Percentiles rank a stretch among this genome's conserved stretches.
Conservation (phyloP, 1,140 invertebrate genomes). For the Drosophila sp. region DNA sequence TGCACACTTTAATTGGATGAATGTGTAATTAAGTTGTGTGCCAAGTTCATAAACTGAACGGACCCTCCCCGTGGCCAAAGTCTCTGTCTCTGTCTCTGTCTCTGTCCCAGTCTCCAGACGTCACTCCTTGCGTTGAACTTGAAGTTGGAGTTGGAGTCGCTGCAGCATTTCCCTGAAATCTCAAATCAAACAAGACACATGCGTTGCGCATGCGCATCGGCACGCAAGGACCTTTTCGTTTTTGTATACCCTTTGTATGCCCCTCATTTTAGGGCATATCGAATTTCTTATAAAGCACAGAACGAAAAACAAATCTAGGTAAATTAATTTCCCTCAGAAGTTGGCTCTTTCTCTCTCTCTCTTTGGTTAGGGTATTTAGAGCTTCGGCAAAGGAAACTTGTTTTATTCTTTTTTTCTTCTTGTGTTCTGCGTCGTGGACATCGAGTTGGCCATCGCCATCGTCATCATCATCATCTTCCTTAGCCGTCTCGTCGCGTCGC, state of each 20-base stretch:
- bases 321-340: no score
- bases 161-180: slow-evolving; percentile 67
- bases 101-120: neutral
- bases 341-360: no score
- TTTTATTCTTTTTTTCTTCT: neutral
- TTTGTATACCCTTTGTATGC: slow-evolving; percentile 13
- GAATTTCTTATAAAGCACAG: no score
- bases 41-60: slow-evolving; percentile 60
- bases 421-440: neutral
- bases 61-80: slow-evolving; percentile 11
- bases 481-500: slow-evolving; percentile 36
- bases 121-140: neutral
- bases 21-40: slow-evolving; percentile 79
- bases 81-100: slow-evolving; percentile 1
- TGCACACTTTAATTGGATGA: slow-evolving; percentile 80
- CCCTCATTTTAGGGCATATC: no score
- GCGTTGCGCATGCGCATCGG: slow-evolving; percentile 74
- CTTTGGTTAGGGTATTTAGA: no score
- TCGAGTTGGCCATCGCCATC: neutral
- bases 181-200: slow-evolving; percentile 78
- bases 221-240: slow-evolving; percentile 36
- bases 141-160: neutral
- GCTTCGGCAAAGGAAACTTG: no score
- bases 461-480: slow-evolving; percentile 7
- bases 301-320: no score